Percentiles rank a stretch among this genome's conserved stretches.
Conservation (phyloP, 2,888 invertebrate genomes). For the Spodoptera picta region DNA sequence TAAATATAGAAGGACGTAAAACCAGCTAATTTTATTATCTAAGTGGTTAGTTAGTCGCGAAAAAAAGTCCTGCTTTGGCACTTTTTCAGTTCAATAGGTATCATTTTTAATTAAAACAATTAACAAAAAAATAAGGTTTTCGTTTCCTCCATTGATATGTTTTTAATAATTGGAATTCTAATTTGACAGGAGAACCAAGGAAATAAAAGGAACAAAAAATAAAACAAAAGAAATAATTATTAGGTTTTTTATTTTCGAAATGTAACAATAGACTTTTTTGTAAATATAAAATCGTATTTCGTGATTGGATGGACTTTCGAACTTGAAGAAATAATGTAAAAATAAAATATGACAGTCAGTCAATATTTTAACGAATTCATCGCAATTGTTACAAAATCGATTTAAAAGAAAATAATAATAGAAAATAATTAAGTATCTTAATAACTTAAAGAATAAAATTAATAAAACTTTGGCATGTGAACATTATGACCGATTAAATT, state of each 20-base stretch:
- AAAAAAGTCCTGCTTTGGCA: slow-evolving; percentile 63
- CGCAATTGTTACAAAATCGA: slow-evolving; percentile 75
- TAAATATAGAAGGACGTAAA: slow-evolving; percentile 83
- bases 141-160: slow-evolving; percentile 76
- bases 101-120: slow-evolving; percentile 21
- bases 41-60: slow-evolving; percentile 54
- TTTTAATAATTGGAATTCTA: slow-evolving; percentile 69
- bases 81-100: slow-evolving; percentile 56
- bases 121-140: slow-evolving; percentile 25
- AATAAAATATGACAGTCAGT: slow-evolving; percentile 57
- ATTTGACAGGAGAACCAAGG: slow-evolving; percentile 51
- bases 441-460: slow-evolving; percentile 84
- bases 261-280: slow-evolving; percentile 83
- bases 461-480: slow-evolving; percentile 88
- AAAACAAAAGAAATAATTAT: slow-evolving; percentile 76
- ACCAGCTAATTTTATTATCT: slow-evolving; percentile 69
- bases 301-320: slow-evolving; percentile 84
- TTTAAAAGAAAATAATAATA: slow-evolving; percentile 67
- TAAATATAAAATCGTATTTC: slow-evolving; percentile 85
- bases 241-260: slow-evolving; percentile 83
- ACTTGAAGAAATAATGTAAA: slow-evolving; percentile 63
- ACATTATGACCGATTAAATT: slow-evolving; percentile 86
- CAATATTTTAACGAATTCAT: slow-evolving; percentile 48
- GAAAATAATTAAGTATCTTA: slow-evolving; percentile 79
- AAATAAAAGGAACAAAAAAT: slow-evolving; percentile 59